phyloP scores from a whole-genome alignment of 1,140 invertebrate genomes.

The Grapholita molesta region DNA sequence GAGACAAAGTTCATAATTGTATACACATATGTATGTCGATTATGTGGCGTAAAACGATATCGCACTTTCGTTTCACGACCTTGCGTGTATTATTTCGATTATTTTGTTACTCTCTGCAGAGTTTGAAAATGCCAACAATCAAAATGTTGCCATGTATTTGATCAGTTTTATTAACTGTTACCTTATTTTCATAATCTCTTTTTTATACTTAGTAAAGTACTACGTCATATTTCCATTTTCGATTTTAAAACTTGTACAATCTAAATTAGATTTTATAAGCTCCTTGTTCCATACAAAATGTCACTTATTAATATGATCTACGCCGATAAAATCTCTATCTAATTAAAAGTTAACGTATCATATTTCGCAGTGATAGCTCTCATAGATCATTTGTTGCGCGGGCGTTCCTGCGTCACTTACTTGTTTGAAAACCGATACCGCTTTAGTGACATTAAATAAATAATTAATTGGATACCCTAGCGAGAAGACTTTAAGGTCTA shows the following conservation, averaged over 20 bases:
- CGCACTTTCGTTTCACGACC: slow-evolving; percentile 15
- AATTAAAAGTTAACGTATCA: slow-evolving; percentile 40
- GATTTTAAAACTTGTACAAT: too few relatives aligned
- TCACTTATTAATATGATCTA: neutral
- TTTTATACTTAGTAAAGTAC: too few relatives aligned
- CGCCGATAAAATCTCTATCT: slow-evolving; percentile 22
- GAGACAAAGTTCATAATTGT: slow-evolving; percentile 22
- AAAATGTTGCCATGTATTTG: too few relatives aligned
- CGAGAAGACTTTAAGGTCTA: neutral
- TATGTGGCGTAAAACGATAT: slow-evolving; percentile 3
- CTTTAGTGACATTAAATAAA: neutral
- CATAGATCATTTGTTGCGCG: slow-evolving; percentile 44
- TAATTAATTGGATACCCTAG: neutral
- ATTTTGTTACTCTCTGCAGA: neutral
- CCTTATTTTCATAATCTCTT: too few relatives aligned
- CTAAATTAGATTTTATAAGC: neutral
- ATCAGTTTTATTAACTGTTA: too few relatives aligned
- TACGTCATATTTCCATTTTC: too few relatives aligned
- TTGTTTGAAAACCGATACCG: neutral
- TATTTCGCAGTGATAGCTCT: slow-evolving; percentile 51
- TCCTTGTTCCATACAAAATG: neutral
- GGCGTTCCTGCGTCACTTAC: slow-evolving; percentile 59
- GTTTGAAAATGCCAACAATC: neutral
- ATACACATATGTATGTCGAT: neutral
- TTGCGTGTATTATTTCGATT: neutral